Evolutionary conservation across 2,797 vertebrate genomes (phyloP).

Genomic region (Todus mexicanus): DNA sequence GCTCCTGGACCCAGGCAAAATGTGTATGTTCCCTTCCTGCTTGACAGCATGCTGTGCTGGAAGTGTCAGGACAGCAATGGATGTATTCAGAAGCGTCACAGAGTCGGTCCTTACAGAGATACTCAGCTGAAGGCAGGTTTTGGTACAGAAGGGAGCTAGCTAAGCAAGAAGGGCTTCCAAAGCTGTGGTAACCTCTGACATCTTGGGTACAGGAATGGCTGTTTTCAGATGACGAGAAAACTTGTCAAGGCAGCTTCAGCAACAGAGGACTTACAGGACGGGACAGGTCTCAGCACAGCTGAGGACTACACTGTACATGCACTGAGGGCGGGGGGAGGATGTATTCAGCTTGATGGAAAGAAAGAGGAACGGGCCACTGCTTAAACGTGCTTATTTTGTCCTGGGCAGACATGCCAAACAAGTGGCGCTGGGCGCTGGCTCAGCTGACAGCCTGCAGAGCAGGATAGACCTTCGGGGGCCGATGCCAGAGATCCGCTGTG

Average conservation of each 20-base stretch:
- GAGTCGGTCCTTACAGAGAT: neutral
- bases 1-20: neutral
- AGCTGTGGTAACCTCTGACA: neutral
- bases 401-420: neutral
- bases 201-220: neutral
- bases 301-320: neutral
- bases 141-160: neutral
- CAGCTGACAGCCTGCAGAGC: neutral
- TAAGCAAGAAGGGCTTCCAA: neutral
- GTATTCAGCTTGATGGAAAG: neutral
- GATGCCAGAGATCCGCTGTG: accelerated
- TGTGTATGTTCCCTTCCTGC: neutral
- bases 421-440: neutral
- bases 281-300: neutral
- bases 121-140: neutral
- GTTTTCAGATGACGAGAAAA: neutral
- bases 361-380: neutral
- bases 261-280: neutral
- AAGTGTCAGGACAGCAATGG: neutral
- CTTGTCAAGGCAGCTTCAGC: neutral
- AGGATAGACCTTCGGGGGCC: neutral
- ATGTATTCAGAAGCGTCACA: neutral
- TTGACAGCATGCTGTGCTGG: neutral
- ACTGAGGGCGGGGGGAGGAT: neutral
- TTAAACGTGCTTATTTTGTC: neutral